Conservation (phyloP, 2,113 vertebrate genomes). For the Tyrannus savana region DNA sequence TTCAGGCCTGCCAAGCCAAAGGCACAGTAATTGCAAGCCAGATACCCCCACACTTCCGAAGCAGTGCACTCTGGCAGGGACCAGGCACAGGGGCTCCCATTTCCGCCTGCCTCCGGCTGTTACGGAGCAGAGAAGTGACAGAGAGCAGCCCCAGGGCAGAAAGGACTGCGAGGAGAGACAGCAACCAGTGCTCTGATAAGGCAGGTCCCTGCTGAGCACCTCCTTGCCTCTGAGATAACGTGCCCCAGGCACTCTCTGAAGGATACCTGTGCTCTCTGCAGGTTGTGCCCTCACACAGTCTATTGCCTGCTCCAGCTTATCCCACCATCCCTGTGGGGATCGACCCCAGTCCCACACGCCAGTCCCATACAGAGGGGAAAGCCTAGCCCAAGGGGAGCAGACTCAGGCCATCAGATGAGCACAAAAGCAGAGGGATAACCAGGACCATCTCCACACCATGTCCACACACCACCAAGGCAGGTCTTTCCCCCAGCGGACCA, state of each 20-base stretch:
- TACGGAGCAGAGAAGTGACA: conserved; percentile 37
- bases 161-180: conserved; percentile 65
- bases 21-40: conserved; percentile 23
- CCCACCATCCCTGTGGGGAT: neutral
- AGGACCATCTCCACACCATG: neutral
- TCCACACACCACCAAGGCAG: neutral
- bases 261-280: neutral
- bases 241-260: neutral
- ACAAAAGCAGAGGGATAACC: rapidly evolving
- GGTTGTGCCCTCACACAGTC: neutral
- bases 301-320: neutral
- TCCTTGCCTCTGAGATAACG: conserved; percentile 67
- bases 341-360: neutral
- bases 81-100: conserved; percentile 42
- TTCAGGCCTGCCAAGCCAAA: conserved; percentile 49
- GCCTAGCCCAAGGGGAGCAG: neutral
- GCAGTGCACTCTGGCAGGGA: neutral
- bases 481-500: neutral
- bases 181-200: conserved; percentile 68
- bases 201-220: conserved; percentile 69
- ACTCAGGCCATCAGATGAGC: neutral
- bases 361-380: neutral
- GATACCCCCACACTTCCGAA: conserved; percentile 10
- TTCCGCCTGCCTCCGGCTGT: conserved; percentile 58
- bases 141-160: conserved; percentile 53